Conservation (phyloP, 2,113 vertebrate species). For the Carettochelys insculpta region DNA sequence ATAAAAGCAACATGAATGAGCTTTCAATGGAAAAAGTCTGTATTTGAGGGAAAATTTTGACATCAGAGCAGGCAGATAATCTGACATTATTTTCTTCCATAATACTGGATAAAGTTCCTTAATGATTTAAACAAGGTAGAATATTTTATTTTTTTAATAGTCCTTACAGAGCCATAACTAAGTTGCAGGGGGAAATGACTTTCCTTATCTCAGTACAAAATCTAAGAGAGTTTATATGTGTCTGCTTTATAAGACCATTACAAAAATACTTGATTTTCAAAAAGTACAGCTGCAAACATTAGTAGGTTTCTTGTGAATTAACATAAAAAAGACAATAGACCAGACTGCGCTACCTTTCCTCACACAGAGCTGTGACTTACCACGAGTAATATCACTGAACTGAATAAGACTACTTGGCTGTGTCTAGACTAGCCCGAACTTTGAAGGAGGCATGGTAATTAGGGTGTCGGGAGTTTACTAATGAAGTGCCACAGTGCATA, state of each 20-base stretch:
- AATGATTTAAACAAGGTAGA: conserved; percentile 58
- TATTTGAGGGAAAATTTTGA: conserved; percentile 51
- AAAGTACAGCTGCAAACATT: background rate
- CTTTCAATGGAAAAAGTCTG: conserved; percentile 50
- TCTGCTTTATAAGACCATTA: background rate
- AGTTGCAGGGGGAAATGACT: conserved; percentile 12
- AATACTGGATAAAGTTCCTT: conserved; percentile 59
- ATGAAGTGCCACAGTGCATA: too few relatives aligned
- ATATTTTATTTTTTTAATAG: conserved; percentile 58
- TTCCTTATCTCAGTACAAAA: conserved; percentile 11
- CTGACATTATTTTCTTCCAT: conserved; percentile 55
- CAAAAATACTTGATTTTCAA: conserved; percentile 6
- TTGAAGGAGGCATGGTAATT: too few relatives aligned
- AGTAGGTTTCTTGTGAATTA: background rate
- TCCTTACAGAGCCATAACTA: conserved; percentile 29
- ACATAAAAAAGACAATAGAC: background rate
- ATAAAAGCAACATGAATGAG: conserved; percentile 55
- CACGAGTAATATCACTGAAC: background rate
- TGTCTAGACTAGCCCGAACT: too few relatives aligned
- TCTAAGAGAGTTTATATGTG: background rate
- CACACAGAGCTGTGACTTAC: background rate
- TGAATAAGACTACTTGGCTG: background rate
- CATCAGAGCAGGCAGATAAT: conserved; percentile 67
- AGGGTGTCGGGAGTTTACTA: too few relatives aligned
- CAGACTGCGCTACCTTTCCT: background rate